These are phyloP conservation scores for Jordanella pulchra DNA, from an alignment of 2,797 vertebrate genomes.

Conservation along the genomic window DNA sequence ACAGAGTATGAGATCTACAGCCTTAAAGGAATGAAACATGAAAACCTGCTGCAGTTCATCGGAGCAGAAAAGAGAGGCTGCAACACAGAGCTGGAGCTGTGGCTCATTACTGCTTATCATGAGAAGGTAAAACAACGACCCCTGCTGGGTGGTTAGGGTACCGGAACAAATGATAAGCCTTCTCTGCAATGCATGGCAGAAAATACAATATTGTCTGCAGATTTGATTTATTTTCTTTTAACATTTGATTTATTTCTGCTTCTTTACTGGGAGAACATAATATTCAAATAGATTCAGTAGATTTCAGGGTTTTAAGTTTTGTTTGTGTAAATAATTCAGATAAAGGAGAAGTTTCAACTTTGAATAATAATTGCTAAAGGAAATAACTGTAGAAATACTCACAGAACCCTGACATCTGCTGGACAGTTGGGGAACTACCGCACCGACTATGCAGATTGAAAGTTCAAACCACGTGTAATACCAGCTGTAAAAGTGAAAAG, in stretches of 20 bases:
- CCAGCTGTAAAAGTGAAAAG: background rate
- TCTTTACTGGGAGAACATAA: too few relatives aligned
- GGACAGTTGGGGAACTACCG: background rate
- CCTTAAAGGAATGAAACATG: conserved; percentile 95
- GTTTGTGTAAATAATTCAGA: background rate
- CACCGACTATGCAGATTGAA: background rate
- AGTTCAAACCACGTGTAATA: background rate
- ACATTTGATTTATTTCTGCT: too few relatives aligned
- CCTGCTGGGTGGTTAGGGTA: background rate
- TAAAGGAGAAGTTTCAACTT: too few relatives aligned
- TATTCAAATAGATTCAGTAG: too few relatives aligned
- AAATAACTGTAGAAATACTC: background rate
- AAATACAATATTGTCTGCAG: background rate
- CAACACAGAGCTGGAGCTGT: conserved; percentile 93
- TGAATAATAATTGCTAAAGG: background rate
- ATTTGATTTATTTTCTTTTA: too few relatives aligned
- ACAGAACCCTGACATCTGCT: background rate
- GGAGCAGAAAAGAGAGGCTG: conserved; percentile 94
- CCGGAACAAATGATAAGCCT: background rate
- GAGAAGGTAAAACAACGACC: conserved; percentile 84
- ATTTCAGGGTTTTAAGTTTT: too few relatives aligned
- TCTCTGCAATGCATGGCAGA: background rate
- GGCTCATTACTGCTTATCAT: conserved; percentile 95
- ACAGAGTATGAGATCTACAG: conserved; percentile 97
- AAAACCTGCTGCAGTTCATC: conserved; percentile 94